Conservation (phyloP, 2,113 vertebrate species). For the Tauraco erythrolophus region DNA sequence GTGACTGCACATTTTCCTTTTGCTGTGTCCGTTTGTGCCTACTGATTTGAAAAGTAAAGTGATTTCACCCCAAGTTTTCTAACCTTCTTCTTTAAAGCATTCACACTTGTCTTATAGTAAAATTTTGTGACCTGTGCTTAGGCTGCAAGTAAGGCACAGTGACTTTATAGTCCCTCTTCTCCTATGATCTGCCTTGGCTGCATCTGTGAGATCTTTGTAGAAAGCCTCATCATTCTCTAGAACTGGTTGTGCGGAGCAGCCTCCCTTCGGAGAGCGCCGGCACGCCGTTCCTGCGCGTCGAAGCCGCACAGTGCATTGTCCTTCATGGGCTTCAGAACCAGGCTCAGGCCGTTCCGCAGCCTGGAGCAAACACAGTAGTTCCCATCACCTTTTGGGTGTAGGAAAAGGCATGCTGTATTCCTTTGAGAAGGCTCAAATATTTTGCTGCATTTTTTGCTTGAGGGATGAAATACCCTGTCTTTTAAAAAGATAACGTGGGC, state of each 20-base stretch:
- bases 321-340: background rate
- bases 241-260: background rate
- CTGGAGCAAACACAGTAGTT: background rate
- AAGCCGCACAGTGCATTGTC: rapidly evolving
- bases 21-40: background rate
- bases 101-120: background rate
- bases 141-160: background rate
- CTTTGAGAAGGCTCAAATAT: background rate
- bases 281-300: rapidly evolving
- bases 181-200: background rate
- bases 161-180: background rate
- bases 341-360: background rate
- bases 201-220: background rate
- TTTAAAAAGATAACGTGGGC: background rate
- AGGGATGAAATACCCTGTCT: background rate
- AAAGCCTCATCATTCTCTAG: background rate
- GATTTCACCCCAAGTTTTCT: background rate
- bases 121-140: background rate
- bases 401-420: background rate
- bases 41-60: background rate
- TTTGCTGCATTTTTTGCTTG: background rate
- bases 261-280: background rate
- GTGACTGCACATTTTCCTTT: background rate
- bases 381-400: background rate
- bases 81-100: background rate